Evolutionary conservation across 1,140 invertebrate species (phyloP), one percentile per base, ranked within the genome.

Genomic region (Chironomus tepperi): DNA sequence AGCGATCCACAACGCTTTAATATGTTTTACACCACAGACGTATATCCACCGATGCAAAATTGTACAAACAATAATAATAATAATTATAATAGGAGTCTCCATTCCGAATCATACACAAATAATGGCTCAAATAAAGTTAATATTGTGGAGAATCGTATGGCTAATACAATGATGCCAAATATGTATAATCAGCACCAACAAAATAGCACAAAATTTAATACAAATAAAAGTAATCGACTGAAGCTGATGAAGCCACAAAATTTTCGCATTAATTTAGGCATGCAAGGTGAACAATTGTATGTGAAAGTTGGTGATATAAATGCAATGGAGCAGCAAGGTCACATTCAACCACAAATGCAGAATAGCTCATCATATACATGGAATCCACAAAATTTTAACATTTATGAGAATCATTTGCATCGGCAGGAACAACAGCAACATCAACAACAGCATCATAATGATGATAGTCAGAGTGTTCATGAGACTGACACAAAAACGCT

Each of bases 61-160:
- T 42, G n/a, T 74, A 65, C 8, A 8, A 74, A 18, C 24, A 34
- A 34, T 34, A 78, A 10, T 79, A 79, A 16, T 77, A 77, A 10
- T 73, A 74, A 84, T 43, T 82, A 81, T 9, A 84, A 83, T 74
- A 79, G 85, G 18, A 85, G 84, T 72, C 84, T 84, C 6, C 85
- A 86, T 77, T 86, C 85, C 7, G 85, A 86, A 76, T 85, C 85
- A 75, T 86, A 85, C 78, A 86, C 84, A 72, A 81, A 82, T 75
- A 80, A 80, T 16, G 82, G 81, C 77, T 75, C 73, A 34, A 81
- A 82, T 19, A 81, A 81, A 77, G 81, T 82, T 24, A 80, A 82
- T 73, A 82, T 82, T 15, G 82, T 81, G 3, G 81, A 82, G 74
- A 82, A 82, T 43, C 81, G 81, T 76, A 74, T 82, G 73, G 81